These are phyloP conservation scores for Mactra quadrangularis DNA, from an alignment of 1,140 invertebrate genomes.

Conservation along the genomic window DNA sequence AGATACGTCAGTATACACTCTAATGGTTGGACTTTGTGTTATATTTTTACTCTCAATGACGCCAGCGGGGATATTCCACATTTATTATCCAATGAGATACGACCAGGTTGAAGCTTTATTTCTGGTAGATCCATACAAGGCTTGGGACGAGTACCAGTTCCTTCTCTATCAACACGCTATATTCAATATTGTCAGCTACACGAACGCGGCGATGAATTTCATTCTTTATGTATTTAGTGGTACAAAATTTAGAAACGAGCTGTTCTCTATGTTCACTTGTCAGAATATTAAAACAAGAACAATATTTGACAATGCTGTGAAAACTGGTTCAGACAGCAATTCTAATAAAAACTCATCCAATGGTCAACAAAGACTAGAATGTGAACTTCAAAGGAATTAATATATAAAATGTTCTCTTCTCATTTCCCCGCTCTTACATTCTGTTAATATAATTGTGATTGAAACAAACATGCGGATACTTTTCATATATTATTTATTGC, in stretches of 20 bases:
- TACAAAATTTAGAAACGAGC: conserved; percentile 36
- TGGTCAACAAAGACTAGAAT: no score
- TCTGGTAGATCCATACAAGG: neutral
- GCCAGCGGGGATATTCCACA: conserved; percentile 25
- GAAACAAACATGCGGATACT: no score
- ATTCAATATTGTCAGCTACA: conserved; percentile 38
- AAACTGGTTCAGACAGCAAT: no score
- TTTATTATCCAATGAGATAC: conserved; percentile 20
- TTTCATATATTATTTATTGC: no score
- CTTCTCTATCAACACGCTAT: neutral
- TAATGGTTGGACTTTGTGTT: conserved; percentile 20
- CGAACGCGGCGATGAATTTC: conserved; percentile 45
- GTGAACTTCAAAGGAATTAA: no score
- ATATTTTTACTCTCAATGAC: conserved; percentile 48
- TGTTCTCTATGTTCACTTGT: conserved; percentile 32
- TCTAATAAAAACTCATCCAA: no score
- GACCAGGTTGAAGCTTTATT: neutral
- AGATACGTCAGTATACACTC: neutral
- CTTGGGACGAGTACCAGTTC: neutral
- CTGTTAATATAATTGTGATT: no score
- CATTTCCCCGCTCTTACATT: no score
- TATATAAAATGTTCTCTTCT: no score
- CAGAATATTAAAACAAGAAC: no score
- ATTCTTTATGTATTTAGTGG: conserved; percentile 52
- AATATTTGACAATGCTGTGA: no score